phyloP scores from a whole-genome alignment of 2,888 invertebrate genomes.

The Diadegma fenestrale region DNA sequence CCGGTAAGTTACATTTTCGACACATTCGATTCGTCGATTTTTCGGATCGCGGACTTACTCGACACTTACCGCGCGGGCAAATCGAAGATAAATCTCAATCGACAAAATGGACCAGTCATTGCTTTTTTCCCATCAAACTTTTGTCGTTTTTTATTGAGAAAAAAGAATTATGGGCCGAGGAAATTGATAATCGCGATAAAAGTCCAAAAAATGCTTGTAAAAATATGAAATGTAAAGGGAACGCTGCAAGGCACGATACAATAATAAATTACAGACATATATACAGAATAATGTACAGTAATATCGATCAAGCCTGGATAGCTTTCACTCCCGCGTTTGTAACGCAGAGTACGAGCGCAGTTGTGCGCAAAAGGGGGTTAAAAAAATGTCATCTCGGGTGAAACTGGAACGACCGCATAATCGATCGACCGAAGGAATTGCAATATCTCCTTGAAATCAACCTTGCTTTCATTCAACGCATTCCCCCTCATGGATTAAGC shows the following conservation, averaged over 20 bases:
- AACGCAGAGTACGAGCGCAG: conserved; percentile 39
- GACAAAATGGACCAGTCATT: neutral
- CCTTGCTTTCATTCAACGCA: conserved; percentile 83
- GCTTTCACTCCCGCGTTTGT: conserved; percentile 62
- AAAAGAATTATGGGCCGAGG: no score
- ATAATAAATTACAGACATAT: neutral
- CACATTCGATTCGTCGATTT: conserved; percentile 19
- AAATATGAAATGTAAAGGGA: neutral
- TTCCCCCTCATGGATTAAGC: conserved; percentile 75
- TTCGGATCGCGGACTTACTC: neutral
- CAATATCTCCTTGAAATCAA: conserved; percentile 81
- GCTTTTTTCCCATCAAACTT: no score
- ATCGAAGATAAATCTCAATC: neutral
- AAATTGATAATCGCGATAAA: neutral
- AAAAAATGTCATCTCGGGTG: conserved; percentile 69
- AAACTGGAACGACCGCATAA: conserved; percentile 76
- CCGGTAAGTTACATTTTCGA: conserved; percentile 2
- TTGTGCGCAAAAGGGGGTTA: conserved; percentile 58
- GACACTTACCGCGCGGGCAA: neutral
- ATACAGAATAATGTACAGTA: conserved; percentile 2
- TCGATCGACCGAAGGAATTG: conserved; percentile 76
- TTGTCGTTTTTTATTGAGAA: no score
- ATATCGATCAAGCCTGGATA: conserved; percentile 36
- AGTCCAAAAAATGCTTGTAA: neutral
- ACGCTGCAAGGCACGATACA: neutral